Conservation (phyloP, 2,113 vertebrate species). For the Cavia porcellus region DNA sequence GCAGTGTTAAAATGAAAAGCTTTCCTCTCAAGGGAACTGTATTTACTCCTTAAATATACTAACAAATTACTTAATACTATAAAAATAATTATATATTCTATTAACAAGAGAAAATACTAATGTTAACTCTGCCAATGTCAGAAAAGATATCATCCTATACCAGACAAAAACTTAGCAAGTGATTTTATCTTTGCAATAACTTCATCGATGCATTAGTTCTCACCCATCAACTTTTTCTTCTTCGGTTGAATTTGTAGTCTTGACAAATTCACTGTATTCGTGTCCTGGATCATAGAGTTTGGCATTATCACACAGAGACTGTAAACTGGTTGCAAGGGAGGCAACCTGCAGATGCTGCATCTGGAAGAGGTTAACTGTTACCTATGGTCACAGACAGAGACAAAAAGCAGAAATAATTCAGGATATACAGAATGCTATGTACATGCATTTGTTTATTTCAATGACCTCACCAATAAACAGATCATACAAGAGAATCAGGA, state of each 20-base stretch:
- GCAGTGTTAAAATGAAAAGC: background rate
- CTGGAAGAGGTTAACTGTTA: conserved; percentile 98
- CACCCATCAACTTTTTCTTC: conserved; percentile 92
- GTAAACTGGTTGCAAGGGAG: conserved; percentile 94
- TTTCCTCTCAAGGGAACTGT: background rate
- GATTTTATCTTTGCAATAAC: conserved; percentile 22
- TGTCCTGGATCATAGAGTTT: conserved; percentile 98
- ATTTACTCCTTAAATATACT: background rate
- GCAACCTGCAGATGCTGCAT: conserved; percentile 96
- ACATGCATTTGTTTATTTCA: background rate
- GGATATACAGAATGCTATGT: background rate
- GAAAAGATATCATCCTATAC: background rate
- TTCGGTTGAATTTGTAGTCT: conserved; percentile 89
- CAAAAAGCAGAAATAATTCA: conserved; percentile 29
- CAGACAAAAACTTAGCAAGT: conserved; percentile 1
- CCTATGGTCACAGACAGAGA: conserved; percentile 87
- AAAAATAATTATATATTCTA: background rate
- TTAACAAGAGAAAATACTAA: background rate
- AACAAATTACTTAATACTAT: conserved; percentile 4
- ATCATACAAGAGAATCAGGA: background rate
- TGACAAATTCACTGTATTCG: conserved; percentile 94
- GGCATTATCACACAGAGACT: conserved; percentile 95
- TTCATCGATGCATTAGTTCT: conserved; percentile 80
- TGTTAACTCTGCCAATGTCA: conserved; percentile 13
- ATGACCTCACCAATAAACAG: background rate